phyloP scores from a whole-genome alignment of 2,797 vertebrate species.

The Hydrocynus forskahlii region DNA sequence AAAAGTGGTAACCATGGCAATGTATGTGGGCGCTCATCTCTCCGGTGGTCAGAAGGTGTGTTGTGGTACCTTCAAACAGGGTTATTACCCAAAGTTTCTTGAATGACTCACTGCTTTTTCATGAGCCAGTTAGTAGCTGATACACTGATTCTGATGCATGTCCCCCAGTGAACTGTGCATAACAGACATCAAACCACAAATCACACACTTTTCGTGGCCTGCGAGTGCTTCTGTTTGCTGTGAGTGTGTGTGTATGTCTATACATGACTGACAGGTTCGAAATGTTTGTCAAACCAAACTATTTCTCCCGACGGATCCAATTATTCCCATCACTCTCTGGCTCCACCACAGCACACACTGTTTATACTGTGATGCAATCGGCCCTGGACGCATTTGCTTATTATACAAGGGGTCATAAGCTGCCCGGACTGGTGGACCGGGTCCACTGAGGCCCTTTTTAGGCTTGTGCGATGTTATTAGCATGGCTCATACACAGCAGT shows the following conservation, averaged over 20 bases:
- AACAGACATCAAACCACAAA: too few relatives aligned
- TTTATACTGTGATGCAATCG: background rate
- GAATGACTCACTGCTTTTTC: background rate
- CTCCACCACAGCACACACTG: background rate
- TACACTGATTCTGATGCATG: too few relatives aligned
- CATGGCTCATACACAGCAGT: too few relatives aligned
- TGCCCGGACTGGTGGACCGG: too few relatives aligned
- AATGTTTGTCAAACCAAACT: background rate
- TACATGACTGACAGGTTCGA: background rate
- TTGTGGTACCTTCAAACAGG: background rate
- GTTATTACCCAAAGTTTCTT: background rate
- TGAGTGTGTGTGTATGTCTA: too few relatives aligned
- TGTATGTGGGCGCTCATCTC: background rate
- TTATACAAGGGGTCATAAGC: too few relatives aligned
- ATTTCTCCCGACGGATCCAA: background rate
- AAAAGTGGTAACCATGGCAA: constrained; percentile 1
- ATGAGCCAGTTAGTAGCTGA: background rate
- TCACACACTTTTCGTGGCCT: too few relatives aligned
- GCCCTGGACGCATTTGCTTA: background rate
- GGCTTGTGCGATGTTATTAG: too few relatives aligned
- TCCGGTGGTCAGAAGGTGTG: background rate
- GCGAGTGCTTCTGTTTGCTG: too few relatives aligned
- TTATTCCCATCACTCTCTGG: background rate
- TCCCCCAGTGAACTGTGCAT: too few relatives aligned
- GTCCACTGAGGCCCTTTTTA: too few relatives aligned